Evolutionary conservation across 2,113 vertebrate genomes (phyloP).

Genomic region (Chamaetylas fuelleborni): DNA sequence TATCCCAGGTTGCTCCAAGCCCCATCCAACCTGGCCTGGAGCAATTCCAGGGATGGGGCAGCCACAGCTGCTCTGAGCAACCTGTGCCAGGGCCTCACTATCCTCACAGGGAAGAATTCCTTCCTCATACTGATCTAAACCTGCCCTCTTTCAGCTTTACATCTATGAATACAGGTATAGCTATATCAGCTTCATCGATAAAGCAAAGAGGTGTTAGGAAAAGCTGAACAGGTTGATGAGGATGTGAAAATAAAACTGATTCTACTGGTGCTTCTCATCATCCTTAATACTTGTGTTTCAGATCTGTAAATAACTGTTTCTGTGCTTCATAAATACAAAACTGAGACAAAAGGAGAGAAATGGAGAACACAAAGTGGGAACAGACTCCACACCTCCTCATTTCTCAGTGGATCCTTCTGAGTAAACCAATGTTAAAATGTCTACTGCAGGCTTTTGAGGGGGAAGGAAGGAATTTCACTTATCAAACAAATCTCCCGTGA

Average conservation of each 20-base stretch:
- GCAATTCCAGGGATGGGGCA: neutral
- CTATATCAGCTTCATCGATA: neutral
- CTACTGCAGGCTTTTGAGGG: neutral
- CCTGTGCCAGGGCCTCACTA: neutral
- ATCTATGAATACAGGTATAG: neutral
- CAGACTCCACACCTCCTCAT: neutral
- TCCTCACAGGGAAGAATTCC: neutral
- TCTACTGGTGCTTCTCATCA: neutral
- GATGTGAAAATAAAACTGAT: neutral
- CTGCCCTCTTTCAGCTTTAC: neutral
- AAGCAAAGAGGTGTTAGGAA: neutral
- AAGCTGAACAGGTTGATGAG: neutral
- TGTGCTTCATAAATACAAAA: neutral
- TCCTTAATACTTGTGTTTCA: neutral
- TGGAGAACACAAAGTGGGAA: neutral
- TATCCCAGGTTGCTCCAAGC: rapidly evolving
- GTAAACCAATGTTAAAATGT: neutral
- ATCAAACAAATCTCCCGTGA: slow-evolving; percentile 2
- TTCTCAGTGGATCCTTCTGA: neutral
- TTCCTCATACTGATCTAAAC: neutral
- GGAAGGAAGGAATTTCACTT: neutral
- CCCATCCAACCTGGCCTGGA: rapidly evolving
- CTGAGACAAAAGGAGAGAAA: neutral
- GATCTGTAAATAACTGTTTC: neutral
- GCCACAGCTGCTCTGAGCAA: rapidly evolving